A percentile compares a stretch with the other conserved stretches of the same genome.
Evolutionary conservation across 2,888 invertebrate genomes (phyloP).

Genomic region (Aricia artaxerxes): DNA sequence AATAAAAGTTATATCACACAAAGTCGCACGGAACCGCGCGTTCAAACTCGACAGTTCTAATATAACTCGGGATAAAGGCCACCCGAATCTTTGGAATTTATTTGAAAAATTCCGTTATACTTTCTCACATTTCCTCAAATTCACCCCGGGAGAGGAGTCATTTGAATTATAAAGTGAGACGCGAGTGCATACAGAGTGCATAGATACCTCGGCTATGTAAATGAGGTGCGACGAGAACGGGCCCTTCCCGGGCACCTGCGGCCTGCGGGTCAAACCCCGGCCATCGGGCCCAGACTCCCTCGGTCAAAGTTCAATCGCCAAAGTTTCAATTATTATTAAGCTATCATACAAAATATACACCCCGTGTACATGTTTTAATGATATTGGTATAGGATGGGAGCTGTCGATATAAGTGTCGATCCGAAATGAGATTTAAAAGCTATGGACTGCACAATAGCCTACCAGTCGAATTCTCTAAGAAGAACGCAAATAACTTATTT

Average conservation of each 20-base stretch:
- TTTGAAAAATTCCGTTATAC: constrained; percentile 70
- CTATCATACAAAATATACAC: constrained; percentile 19
- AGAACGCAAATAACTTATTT: not conserved
- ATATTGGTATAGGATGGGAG: not conserved
- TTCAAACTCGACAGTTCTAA: constrained; percentile 14
- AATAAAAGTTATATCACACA: not conserved
- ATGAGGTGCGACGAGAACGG: constrained; percentile 60
- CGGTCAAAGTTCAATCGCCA: constrained; percentile 29
- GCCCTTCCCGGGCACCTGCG: constrained; percentile 35
- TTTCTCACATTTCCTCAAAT: constrained; percentile 74
- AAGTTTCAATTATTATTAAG: constrained; percentile 33
- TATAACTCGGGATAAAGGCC: constrained; percentile 14
- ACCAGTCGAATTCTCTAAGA: not conserved
- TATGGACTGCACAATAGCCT: not conserved
- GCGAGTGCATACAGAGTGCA: constrained; percentile 73
- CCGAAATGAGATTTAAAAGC: not conserved
- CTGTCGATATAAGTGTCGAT: not conserved
- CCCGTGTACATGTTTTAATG: not conserved
- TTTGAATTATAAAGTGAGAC: constrained; percentile 78
- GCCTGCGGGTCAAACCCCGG: constrained; percentile 37
- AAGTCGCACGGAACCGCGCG: not conserved
- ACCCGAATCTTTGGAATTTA: constrained; percentile 38
- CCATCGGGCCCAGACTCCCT: constrained; percentile 45
- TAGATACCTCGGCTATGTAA: constrained; percentile 71
- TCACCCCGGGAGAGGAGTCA: constrained; percentile 61